Evolutionary conservation across 2,113 vertebrate genomes (phyloP), one percentile per base, ranked within the genome.

Genomic region (Hoplias malabaricus): DNA sequence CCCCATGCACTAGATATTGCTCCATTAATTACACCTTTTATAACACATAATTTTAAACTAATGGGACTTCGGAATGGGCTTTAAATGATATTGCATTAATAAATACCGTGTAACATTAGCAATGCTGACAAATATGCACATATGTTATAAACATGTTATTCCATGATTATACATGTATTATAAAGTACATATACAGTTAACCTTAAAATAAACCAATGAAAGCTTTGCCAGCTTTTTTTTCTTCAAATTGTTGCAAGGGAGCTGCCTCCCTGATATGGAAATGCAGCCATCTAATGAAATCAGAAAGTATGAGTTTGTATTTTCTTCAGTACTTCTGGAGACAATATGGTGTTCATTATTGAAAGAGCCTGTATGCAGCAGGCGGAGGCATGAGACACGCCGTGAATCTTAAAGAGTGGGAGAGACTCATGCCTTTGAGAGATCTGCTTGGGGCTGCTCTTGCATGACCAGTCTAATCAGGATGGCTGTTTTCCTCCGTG

Each of bases 281-380:
- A 73, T 81, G 42, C 19, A 14, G 7, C 46, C 57, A 53, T 48
- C 21, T 78, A 78, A 78, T 62, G 33, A 71, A 61, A 62, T 13
- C 10, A 67, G 57, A 71, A 78, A 71, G 50, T 70, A 40, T 59
- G 73, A 36, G 59, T 62, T 53, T 36, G 42, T 23, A 33, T 68
- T 81, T 77, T 23, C 57, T 57, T 56, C 29, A 19, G 50, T 14
- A 25, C 40, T 48, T 33, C 40, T 14, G 12, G 25, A 14, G 12
- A 36, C 4, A 59, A 68, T 50, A 66, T 42, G 34, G 62, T 54
- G 29, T 73, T 81, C 69, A 73, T 81, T 57, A 71, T 59, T 72
- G 14, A n/a, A 1, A 27, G 53, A 10, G 0, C 69, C 27, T 46
- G 36, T 2, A 70, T 50, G 42, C 50, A 19, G 61, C 68, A 65